Conservation (phyloP, 2,113 vertebrate species). For the Dendropsophus ebraccatus region DNA sequence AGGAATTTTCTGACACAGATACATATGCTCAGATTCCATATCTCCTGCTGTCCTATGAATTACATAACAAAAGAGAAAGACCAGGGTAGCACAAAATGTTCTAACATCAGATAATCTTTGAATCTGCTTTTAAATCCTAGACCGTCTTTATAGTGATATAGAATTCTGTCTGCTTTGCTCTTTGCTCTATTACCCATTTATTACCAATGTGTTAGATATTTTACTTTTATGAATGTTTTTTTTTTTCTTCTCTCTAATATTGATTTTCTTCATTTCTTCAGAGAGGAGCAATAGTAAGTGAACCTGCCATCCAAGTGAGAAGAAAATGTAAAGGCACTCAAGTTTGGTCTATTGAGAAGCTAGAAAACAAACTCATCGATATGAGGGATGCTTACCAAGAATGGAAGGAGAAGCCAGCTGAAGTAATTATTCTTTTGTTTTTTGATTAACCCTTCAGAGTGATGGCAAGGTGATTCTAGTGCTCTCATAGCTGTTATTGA, state of each 20-base stretch:
- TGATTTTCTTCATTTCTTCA: slow-evolving; percentile 64
- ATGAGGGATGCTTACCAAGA: slow-evolving; percentile 97
- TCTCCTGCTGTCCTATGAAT: background rate
- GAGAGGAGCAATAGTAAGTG: slow-evolving; percentile 95
- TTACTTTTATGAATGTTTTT: background rate
- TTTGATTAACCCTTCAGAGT: too few relatives aligned
- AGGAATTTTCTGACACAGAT: background rate
- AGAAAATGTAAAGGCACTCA: slow-evolving; percentile 91
- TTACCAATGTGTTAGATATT: background rate
- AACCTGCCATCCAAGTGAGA: slow-evolving; percentile 94
- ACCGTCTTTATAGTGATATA: too few relatives aligned
- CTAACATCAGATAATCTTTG: background rate
- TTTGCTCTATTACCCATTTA: too few relatives aligned
- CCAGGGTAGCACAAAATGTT: background rate
- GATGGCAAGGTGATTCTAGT: too few relatives aligned
- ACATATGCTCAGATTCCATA: background rate
- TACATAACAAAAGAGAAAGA: background rate
- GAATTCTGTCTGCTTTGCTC: too few relatives aligned
- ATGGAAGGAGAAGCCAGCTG: slow-evolving; percentile 86
- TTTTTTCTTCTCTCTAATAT: too few relatives aligned
- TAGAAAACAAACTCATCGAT: slow-evolving; percentile 96
- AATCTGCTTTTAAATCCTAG: background rate
- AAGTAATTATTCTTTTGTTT: slow-evolving; percentile 66
- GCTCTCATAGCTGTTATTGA: too few relatives aligned
- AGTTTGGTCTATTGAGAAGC: slow-evolving; percentile 96